These are phyloP conservation scores for Prunella fulvescens DNA, from an alignment of 2,113 vertebrate species.

Conservation along the genomic window DNA sequence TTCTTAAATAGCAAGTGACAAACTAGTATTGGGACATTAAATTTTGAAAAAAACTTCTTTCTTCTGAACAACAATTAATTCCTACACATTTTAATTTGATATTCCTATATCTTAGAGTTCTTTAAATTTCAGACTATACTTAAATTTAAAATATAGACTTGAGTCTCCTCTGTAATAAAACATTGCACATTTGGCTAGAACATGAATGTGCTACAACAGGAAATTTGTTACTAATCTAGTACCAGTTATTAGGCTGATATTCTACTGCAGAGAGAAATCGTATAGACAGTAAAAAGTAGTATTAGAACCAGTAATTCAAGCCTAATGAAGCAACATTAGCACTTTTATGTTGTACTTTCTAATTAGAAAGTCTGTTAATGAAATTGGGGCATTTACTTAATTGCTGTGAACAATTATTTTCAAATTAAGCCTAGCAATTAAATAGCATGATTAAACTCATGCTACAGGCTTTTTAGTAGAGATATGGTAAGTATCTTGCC, in stretches of 20 bases:
- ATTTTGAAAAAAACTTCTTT: slow-evolving; percentile 19
- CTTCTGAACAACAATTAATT: slow-evolving; percentile 29
- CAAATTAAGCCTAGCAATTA: slow-evolving; percentile 76
- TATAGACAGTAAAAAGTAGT: slow-evolving; percentile 58
- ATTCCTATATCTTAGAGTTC: not conserved
- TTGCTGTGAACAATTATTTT: slow-evolving; percentile 82
- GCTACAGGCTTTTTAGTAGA: slow-evolving; percentile 52
- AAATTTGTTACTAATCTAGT: slow-evolving; percentile 19
- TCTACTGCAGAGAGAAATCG: slow-evolving; percentile 36
- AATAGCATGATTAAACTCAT: slow-evolving; percentile 72
- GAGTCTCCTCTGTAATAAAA: slow-evolving; percentile 14
- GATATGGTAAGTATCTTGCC: slow-evolving; percentile 41
- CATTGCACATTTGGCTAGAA: not conserved
- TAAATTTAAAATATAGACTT: slow-evolving; percentile 30
- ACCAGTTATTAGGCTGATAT: slow-evolving; percentile 58
- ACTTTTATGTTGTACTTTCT: slow-evolving; percentile 76
- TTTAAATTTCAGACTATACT: not conserved
- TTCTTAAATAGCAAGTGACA: not conserved
- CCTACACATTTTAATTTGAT: slow-evolving; percentile 30
- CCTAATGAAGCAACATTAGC: slow-evolving; percentile 77
- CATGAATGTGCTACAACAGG: not conserved
- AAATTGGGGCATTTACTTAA: slow-evolving; percentile 79
- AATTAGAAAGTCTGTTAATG: slow-evolving; percentile 80
- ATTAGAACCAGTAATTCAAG: slow-evolving; percentile 75
- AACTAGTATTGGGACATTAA: not conserved